Percentiles rank a stretch among this genome's conserved stretches.
These are phyloP conservation scores for Zaprionus camerounensis DNA, from an alignment of 1,140 invertebrate species.

Conservation along the genomic window DNA sequence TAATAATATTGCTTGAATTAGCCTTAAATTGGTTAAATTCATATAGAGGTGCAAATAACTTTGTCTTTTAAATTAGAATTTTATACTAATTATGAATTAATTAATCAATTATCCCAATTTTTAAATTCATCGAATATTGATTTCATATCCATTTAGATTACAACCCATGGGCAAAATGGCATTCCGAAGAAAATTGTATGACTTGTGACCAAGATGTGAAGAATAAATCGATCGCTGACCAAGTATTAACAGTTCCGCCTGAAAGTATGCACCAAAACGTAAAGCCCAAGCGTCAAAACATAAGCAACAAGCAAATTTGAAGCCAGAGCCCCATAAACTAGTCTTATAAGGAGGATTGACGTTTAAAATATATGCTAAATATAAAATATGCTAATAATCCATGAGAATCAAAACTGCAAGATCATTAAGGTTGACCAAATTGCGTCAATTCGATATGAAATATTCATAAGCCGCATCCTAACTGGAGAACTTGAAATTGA, in stretches of 20 bases:
- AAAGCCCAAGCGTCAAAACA: not conserved
- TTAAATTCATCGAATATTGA: too few relatives aligned
- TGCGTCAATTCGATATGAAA: slow-evolving; percentile 7
- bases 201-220: too few relatives aligned
- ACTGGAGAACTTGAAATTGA: slow-evolving; percentile 4
- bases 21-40: too few relatives aligned
- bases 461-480: not conserved
- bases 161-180: too few relatives aligned
- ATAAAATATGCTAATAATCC: not conserved
- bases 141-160: too few relatives aligned
- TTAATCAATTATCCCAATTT: too few relatives aligned
- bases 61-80: too few relatives aligned
- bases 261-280: not conserved
- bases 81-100: too few relatives aligned
- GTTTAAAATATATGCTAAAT: not conserved
- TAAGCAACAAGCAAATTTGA: not conserved
- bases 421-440: not conserved
- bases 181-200: too few relatives aligned
- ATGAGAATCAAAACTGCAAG: not conserved
- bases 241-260: not conserved
- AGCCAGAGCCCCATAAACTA: not conserved
- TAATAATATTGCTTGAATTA: too few relatives aligned
- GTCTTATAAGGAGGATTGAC: not conserved
- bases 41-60: too few relatives aligned
- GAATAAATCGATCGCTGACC: not conserved